phyloP scores from a whole-genome alignment of 2,113 vertebrate species.

The Carollia perspicillata region DNA sequence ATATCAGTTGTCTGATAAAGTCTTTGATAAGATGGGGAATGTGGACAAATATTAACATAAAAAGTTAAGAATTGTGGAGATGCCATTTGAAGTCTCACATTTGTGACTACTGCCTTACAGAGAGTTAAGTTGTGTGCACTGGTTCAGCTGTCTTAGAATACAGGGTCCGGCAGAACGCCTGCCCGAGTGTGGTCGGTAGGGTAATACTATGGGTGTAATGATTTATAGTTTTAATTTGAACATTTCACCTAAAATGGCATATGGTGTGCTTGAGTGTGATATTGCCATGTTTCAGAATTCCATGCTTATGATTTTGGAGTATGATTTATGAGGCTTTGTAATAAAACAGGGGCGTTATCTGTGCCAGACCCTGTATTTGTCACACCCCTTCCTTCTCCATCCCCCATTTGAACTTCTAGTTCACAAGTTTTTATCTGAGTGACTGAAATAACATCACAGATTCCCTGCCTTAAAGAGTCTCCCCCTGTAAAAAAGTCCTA shows the following conservation, averaged over 20 bases:
- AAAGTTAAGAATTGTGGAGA: neutral
- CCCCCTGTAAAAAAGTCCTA: neutral
- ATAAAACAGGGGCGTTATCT: too few relatives aligned
- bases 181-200: too few relatives aligned
- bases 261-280: too few relatives aligned
- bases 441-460: neutral
- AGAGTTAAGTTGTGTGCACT: neutral
- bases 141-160: neutral
- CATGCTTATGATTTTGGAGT: too few relatives aligned
- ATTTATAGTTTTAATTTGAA: too few relatives aligned
- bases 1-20: neutral
- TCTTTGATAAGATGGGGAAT: neutral
- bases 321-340: too few relatives aligned
- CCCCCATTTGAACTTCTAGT: neutral
- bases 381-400: neutral
- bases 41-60: neutral
- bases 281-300: too few relatives aligned
- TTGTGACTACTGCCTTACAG: neutral
- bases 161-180: too few relatives aligned
- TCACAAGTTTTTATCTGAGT: neutral
- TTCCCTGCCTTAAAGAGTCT: neutral
- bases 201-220: too few relatives aligned
- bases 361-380: neutral
- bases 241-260: too few relatives aligned
- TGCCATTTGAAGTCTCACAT: neutral